Evolutionary conservation across 1,140 invertebrate genomes (phyloP), one percentile per base, ranked within the genome.

Genomic region (Colletes gigas): DNA sequence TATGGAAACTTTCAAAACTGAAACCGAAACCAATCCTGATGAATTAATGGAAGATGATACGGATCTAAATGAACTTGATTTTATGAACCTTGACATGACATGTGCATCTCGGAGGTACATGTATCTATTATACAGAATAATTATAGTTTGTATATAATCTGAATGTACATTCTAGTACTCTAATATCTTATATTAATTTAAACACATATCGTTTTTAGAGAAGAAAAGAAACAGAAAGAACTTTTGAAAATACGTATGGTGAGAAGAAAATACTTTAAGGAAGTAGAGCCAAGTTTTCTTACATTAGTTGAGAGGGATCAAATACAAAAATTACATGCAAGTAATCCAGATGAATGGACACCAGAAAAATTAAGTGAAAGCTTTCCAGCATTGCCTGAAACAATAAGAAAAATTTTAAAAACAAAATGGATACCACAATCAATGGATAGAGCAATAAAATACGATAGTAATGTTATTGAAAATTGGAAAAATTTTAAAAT

Each of bases 271-370:
- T 97, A 97, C 88, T 97, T 97, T 88, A 95, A 95, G 65, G 94
- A 95, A 4, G 14, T 17, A 76, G 93, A 95, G 76, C 95, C 96
- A 0, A 97, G 95, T 88, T 94, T 98, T n/a, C 88, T 98, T 73
- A 97, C 97, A 1, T 97, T 96, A 94, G 94, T 95, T 82, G 97
- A 98, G 89, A 98, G 97, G 89, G 95, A 97, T 92, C 95, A 98
- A 92, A 98, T 98, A 66, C 93, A 95, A 66, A 94, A 95, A 82
- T 93, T 98, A 3, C 94, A 97, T 88, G 82, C 92, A 30, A 93
- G 93, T 17, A 93, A 97, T 92, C 95, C 97, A 14, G 92, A 95
- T 52, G 95, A 96, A 87, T 98, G 97, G 97, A 96, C 95, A 4
- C 87, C 95, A 5, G 95, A 97, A 78, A 95, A 90, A 81, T 92